A percentile compares a stretch with the other conserved stretches of the same genome.
Evolutionary conservation across 2,888 invertebrate species (phyloP).

Genomic region (Heliconius ismenius): DNA sequence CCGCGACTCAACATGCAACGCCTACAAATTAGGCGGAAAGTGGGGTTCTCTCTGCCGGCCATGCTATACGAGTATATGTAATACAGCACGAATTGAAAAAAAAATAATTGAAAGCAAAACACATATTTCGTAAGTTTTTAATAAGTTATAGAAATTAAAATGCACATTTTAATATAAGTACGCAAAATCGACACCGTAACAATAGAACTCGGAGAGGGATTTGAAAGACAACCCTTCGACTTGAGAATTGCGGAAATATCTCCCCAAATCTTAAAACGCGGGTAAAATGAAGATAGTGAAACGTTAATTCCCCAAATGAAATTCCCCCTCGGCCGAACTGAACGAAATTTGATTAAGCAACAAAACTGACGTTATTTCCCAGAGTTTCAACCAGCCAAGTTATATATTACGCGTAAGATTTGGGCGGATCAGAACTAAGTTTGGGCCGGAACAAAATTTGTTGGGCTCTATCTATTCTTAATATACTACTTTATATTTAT

Average conservation of each 20-base stretch:
- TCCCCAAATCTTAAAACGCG: conserved; percentile 56
- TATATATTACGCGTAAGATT: conserved; percentile 40
- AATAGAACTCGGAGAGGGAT: conserved; percentile 33
- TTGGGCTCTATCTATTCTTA: conserved; percentile 24
- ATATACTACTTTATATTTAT: conserved; percentile 28
- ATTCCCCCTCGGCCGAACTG: conserved; percentile 61
- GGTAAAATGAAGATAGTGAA: conserved; percentile 71
- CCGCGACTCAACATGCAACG: no score
- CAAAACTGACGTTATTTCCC: conserved; percentile 70
- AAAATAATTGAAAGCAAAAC: neutral
- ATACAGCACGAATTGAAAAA: no score
- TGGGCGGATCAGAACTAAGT: conserved; percentile 31
- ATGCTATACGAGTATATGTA: no score
- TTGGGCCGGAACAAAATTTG: conserved; percentile 31
- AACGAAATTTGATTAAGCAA: conserved; percentile 78
- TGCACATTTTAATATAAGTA: conserved; percentile 24
- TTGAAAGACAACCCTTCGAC: conserved; percentile 35
- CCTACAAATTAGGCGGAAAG: no score
- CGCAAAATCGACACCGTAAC: conserved; percentile 33
- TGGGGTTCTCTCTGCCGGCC: no score
- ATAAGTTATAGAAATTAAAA: conserved; percentile 24
- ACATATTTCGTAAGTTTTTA: neutral
- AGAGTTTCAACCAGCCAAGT: conserved; percentile 44
- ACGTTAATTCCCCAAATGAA: conserved; percentile 75
- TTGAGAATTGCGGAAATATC: conserved; percentile 52